Base-by-base conservation (phyloP, 2,888 invertebrate genomes). In the Apeira syringaria region DNA sequence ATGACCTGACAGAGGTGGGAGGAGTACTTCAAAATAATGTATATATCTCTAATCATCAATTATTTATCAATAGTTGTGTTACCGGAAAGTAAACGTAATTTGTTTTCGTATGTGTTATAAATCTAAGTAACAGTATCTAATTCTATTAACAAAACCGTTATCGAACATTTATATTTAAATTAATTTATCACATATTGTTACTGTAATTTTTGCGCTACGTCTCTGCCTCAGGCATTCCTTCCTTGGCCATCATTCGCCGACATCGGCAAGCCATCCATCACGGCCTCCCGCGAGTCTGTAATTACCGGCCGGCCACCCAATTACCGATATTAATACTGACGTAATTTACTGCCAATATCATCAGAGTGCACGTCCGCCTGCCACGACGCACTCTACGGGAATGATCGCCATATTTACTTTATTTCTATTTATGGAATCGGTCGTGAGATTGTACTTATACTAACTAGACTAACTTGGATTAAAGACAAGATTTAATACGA, bases 381-480 rank as follows among this genome's bases (percentile, higher is more conserved):
- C 48, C 38, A 37, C 44, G 48, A 32, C 37, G 47, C 38, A 10
- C 35, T 8, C 8, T 17, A 10, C 1, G 38, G 39, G 32, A 56
- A 48, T 59, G 49, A 12, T 40, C 54, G 48, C 56, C 56, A 56
- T 56, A 51, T 56, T 59, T 59, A 40, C 52, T 20, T 20, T 5
- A 5, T 2, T 53, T 53, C 57, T 45, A 35, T 51, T 50, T 45
- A 58, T 43, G 53, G 55, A 34, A 33, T 8, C 35, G 43, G 13
- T 20, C 34, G 26, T 3, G 6, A 26, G 28, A 45, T 47, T 44
- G 40, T 31, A 34, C n/a, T n/a, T n/a, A n/a, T n/a, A n/a, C n/a
- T n/a, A n/a, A n/a, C n/a, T n/a, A n/a, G n/a, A n/a, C n/a, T n/a
- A n/a, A n/a, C n/a, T n/a, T n/a, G n/a, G n/a, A n/a, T n/a, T n/a